Evolutionary conservation across 2,797 vertebrate genomes (phyloP).

Genomic region (Microchirus variegatus): DNA sequence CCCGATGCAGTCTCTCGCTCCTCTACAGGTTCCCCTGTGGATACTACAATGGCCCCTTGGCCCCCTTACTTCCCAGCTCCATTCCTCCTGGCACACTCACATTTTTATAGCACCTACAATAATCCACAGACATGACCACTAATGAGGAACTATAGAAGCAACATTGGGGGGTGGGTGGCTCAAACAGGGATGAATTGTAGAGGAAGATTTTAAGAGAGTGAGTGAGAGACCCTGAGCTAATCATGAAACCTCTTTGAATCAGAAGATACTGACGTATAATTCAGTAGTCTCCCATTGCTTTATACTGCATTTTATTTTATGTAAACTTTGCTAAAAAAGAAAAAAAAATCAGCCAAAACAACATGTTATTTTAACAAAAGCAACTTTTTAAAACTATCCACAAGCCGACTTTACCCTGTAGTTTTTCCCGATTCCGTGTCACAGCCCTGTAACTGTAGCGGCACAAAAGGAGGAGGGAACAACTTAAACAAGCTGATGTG

Average conservation of each 20-base stretch:
- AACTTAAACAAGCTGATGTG: slow-evolving; percentile 62
- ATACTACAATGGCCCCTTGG: slow-evolving; percentile 44
- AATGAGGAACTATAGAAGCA: slow-evolving; percentile 83
- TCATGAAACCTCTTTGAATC: slow-evolving; percentile 40
- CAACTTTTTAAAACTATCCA: slow-evolving; percentile 34
- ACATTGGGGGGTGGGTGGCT: slow-evolving; percentile 53
- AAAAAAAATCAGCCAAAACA: background rate
- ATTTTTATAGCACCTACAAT: slow-evolving; percentile 84
- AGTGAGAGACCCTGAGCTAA: slow-evolving; percentile 54
- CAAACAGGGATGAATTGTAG: slow-evolving; percentile 17
- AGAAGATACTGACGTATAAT: slow-evolving; percentile 34
- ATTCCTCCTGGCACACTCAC: slow-evolving; percentile 78
- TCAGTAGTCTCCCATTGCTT: slow-evolving; percentile 20
- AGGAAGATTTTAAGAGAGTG: slow-evolving; percentile 21
- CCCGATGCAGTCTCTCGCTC: slow-evolving; percentile 58
- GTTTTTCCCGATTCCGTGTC: slow-evolving; percentile 51
- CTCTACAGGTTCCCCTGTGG: slow-evolving; percentile 59
- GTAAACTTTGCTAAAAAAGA: slow-evolving; percentile 27
- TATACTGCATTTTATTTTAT: slow-evolving; percentile 19
- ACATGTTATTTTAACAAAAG: slow-evolving; percentile 28
- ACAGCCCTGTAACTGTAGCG: slow-evolving; percentile 54
- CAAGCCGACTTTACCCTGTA: slow-evolving; percentile 16
- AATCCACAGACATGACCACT: slow-evolving; percentile 85
- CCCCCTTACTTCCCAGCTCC: slow-evolving; percentile 60
- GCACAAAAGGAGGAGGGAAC: slow-evolving; percentile 61